phyloP scores from a whole-genome alignment of 2,888 invertebrate genomes.

The Brachypalpus laphriformis region DNA sequence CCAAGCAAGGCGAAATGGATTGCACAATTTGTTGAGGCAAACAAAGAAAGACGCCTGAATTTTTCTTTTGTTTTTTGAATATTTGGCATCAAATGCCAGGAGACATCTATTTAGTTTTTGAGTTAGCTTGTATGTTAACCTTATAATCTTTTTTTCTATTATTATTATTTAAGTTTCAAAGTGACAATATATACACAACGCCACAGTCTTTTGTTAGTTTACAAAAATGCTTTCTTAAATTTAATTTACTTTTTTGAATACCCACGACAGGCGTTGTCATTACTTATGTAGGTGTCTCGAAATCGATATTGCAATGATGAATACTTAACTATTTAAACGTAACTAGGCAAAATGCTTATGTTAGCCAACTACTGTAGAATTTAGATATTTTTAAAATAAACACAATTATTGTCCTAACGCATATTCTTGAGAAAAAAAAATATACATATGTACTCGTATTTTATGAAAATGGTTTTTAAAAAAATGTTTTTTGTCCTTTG shows the following conservation, averaged over 20 bases:
- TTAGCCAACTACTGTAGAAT: conserved; percentile 31
- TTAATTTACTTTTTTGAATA: not conserved
- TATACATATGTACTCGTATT: conserved; percentile 12
- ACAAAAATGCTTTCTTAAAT: not conserved
- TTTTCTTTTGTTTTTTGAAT: not conserved
- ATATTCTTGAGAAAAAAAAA: conserved; percentile 18
- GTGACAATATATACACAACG: not conserved
- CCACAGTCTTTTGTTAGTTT: conserved; percentile 11
- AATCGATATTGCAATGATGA: conserved; percentile 36
- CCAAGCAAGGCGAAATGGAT: conserved; percentile 90
- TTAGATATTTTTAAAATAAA: conserved; percentile 33
- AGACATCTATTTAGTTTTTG: conserved; percentile 4
- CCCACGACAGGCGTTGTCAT: conserved; percentile 40
- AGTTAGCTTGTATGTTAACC: not conserved
- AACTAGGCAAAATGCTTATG: conserved; percentile 11
- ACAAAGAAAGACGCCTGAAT: not conserved
- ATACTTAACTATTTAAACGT: conserved; percentile 57
- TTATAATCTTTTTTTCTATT: not conserved
- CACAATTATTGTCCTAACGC: not conserved
- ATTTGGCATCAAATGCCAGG: not conserved
- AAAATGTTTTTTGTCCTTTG: not conserved
- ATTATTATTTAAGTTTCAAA: not conserved
- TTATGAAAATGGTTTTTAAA: not conserved
- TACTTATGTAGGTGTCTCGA: conserved; percentile 23
- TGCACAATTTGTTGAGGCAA: conserved; percentile 88